Evolutionary conservation across 2,113 vertebrate genomes (phyloP).

Genomic region (Erinaceus europaeus): DNA sequence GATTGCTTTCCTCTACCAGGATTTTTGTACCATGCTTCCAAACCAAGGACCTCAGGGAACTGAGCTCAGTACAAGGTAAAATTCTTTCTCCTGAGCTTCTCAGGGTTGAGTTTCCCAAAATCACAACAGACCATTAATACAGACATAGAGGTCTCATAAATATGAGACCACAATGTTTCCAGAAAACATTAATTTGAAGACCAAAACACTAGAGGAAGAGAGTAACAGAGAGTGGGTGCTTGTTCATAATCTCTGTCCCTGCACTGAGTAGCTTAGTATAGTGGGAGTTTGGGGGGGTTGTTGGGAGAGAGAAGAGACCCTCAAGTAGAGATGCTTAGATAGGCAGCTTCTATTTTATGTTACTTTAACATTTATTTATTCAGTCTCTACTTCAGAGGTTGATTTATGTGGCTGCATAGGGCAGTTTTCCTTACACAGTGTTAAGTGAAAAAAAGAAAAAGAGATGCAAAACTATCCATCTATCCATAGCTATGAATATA

Average conservation of each 20-base stretch:
- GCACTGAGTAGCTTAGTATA: background rate
- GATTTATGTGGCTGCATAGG: background rate
- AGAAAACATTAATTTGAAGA: conserved; percentile 15
- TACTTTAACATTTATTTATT: conserved; percentile 5
- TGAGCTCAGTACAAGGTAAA: background rate
- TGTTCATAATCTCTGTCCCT: background rate
- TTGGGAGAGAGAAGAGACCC: background rate
- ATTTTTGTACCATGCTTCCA: background rate
- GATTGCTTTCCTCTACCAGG: background rate
- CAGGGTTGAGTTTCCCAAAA: background rate
- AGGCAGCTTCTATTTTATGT: conserved; percentile 1
- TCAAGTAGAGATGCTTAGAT: background rate
- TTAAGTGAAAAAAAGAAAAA: conserved; percentile 14
- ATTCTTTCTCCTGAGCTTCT: background rate
- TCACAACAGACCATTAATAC: background rate
- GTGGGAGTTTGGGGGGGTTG: background rate
- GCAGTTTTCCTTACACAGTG: background rate
- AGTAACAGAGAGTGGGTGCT: background rate
- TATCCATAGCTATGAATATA: background rate
- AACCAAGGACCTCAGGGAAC: background rate
- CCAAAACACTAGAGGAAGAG: background rate
- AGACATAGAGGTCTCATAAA: background rate
- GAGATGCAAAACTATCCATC: background rate
- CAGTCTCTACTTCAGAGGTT: background rate
- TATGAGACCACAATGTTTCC: background rate